These are phyloP conservation scores for Rhopalosiphum nymphaeae DNA, from an alignment of 2,888 invertebrate genomes.

Conservation along the genomic window DNA sequence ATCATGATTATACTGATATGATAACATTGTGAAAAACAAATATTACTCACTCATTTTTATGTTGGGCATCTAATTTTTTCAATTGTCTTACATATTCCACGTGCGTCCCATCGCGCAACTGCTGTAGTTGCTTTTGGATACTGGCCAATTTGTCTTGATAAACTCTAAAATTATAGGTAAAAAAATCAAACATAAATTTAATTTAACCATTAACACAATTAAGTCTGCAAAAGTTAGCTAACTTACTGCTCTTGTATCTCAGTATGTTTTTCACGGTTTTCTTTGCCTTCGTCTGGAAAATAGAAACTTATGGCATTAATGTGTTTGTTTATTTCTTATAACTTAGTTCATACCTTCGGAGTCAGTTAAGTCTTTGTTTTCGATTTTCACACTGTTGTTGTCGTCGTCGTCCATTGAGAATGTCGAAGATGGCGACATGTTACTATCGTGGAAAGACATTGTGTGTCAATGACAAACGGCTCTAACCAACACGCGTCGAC, in stretches of 20 bases:
- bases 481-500: neutral
- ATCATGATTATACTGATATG: neutral
- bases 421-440: slow-evolving; percentile 47
- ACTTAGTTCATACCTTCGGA: slow-evolving; percentile 36
- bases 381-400: neutral
- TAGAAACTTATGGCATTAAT: neutral
- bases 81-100: slow-evolving; percentile 87
- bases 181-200: slow-evolving; percentile 22
- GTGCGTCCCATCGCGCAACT: slow-evolving; percentile 87
- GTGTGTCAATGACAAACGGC: neutral
- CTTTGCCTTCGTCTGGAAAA: slow-evolving; percentile 71
- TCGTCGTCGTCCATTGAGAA: slow-evolving; percentile 58
- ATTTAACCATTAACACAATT: neutral
- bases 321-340: neutral
- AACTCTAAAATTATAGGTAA: slow-evolving; percentile 74
- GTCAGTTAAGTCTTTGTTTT: slow-evolving; percentile 46
- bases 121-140: slow-evolving; percentile 89
- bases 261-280: slow-evolving; percentile 74
- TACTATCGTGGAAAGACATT: slow-evolving; percentile 28
- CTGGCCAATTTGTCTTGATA: slow-evolving; percentile 91
- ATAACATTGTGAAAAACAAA: neutral
- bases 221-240: neutral
- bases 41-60: slow-evolving; percentile 78
- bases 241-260: slow-evolving; percentile 91
- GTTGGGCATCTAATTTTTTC: slow-evolving; percentile 84